Percentiles rank a stretch among this genome's conserved stretches.
Evolutionary conservation across 2,888 invertebrate species (phyloP).

Genomic region (Cetonia aurata): DNA sequence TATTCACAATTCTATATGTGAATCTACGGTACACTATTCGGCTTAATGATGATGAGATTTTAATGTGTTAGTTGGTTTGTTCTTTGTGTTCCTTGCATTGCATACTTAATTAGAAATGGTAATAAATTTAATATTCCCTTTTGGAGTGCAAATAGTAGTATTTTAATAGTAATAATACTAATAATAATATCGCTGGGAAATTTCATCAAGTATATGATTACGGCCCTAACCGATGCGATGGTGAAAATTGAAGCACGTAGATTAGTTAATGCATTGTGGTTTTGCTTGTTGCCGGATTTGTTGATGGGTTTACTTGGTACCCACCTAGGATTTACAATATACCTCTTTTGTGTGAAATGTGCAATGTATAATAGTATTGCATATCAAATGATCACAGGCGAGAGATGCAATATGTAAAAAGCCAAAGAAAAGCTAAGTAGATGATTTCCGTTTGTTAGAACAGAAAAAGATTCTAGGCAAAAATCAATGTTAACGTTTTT

Average conservation of each 20-base stretch:
- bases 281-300: constrained; percentile 17
- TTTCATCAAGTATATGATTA: constrained; percentile 35
- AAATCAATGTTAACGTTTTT: too few species aligned
- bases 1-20: not conserved
- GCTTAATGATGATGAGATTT: constrained; percentile 41
- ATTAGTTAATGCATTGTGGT: constrained; percentile 33
- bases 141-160: constrained; percentile 33
- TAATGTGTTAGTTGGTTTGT: constrained; percentile 26
- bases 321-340: too few species aligned
- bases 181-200: constrained; percentile 5
- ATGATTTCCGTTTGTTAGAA: too few species aligned
- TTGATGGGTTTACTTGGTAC: constrained; percentile 1
- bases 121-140: constrained; percentile 34
- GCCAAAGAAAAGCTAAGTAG: too few species aligned
- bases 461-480: too few species aligned
- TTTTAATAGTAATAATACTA: constrained; percentile 14
- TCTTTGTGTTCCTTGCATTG: not conserved
- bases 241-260: constrained; percentile 8
- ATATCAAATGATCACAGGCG: too few species aligned
- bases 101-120: constrained; percentile 27
- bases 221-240: constrained; percentile 15
- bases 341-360: too few species aligned
- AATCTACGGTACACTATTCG: constrained; percentile 6
- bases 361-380: too few species aligned
- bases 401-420: too few species aligned